Conservation (phyloP, 1,140 invertebrate genomes). For the Mesaphorura yosii region DNA sequence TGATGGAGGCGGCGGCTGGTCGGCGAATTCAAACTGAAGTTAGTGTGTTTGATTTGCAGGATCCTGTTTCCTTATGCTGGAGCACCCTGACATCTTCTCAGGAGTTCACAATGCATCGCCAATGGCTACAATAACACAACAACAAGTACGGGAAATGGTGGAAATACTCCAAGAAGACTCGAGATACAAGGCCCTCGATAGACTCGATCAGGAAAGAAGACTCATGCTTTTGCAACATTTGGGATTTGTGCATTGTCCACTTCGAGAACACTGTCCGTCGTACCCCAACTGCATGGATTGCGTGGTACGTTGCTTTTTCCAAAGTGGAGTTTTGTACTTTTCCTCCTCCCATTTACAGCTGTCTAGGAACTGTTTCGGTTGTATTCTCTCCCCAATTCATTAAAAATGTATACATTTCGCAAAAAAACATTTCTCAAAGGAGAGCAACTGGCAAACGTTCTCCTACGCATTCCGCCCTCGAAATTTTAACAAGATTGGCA, state of each 20-base stretch:
- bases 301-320: slow-evolving; percentile 42
- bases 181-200: slow-evolving; percentile 79
- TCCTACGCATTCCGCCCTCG: background rate
- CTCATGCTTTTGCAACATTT: slow-evolving; percentile 88
- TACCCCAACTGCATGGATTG: slow-evolving; percentile 81
- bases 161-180: slow-evolving; percentile 36
- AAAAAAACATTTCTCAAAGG: too few species aligned
- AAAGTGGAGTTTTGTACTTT: too few species aligned
- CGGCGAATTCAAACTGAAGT: too few species aligned
- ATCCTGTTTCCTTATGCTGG: too few species aligned
- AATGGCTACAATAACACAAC: slow-evolving; percentile 75
- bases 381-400: too few species aligned
- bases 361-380: too few species aligned
- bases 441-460: background rate
- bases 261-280: slow-evolving; percentile 83
- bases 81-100: slow-evolving; percentile 88
- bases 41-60: too few species aligned
- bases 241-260: slow-evolving; percentile 90
- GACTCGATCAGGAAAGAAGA: slow-evolving; percentile 85
- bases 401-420: too few species aligned
- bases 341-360: too few species aligned
- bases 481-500: slow-evolving; percentile 3
- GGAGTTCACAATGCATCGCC: slow-evolving; percentile 84
- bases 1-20: too few species aligned
- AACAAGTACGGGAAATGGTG: slow-evolving; percentile 82